A percentile compares a stretch with the other conserved stretches of the same genome.
Conservation (phyloP, 1,140 invertebrate genomes). For the Drosophila ogumai region DNA sequence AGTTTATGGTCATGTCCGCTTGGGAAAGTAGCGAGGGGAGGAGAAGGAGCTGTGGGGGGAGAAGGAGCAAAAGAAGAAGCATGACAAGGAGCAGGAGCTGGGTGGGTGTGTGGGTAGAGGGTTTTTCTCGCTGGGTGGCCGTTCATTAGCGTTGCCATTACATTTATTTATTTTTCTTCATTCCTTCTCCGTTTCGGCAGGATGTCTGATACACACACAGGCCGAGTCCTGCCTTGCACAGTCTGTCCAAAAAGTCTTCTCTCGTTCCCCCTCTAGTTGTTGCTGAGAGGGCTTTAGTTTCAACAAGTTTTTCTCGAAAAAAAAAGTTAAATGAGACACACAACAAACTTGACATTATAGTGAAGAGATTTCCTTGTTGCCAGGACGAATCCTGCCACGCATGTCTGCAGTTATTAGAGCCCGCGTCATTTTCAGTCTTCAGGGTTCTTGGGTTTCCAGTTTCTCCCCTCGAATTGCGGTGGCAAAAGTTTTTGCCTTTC, state of each 20-base stretch:
- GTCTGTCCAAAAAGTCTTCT: conserved; percentile 28
- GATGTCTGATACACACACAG: conserved; percentile 37
- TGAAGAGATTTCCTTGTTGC: conserved; percentile 5
- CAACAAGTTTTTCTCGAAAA: conserved; percentile 35
- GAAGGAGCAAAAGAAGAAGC: neutral
- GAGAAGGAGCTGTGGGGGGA: neutral
- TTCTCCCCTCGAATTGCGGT: conserved; percentile 5
- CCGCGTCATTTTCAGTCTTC: conserved; percentile 4
- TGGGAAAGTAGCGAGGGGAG: neutral
- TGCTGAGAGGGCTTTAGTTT: conserved; percentile 31
- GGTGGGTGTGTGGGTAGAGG: neutral
- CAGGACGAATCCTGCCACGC: conserved; percentile 28
- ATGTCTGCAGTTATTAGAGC: conserved; percentile 38
- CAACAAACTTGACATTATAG: conserved; percentile 30
- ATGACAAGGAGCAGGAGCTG: neutral
- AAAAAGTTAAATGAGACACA: conserved; percentile 48
- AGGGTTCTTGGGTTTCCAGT: neutral
- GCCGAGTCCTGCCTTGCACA: neutral
- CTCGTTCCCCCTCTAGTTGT: conserved; percentile 10
- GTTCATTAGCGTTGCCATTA: conserved; percentile 46
- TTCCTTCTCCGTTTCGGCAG: conserved; percentile 35
- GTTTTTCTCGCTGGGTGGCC: conserved; percentile 22
- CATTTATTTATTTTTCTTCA: conserved; percentile 61
- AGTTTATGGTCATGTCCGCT: conserved; percentile 56
- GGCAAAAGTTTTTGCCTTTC: conserved; percentile 4